Evolutionary conservation across 2,888 invertebrate genomes (phyloP), one percentile per base, ranked within the genome.

Genomic region (Coelinius sp.): DNA sequence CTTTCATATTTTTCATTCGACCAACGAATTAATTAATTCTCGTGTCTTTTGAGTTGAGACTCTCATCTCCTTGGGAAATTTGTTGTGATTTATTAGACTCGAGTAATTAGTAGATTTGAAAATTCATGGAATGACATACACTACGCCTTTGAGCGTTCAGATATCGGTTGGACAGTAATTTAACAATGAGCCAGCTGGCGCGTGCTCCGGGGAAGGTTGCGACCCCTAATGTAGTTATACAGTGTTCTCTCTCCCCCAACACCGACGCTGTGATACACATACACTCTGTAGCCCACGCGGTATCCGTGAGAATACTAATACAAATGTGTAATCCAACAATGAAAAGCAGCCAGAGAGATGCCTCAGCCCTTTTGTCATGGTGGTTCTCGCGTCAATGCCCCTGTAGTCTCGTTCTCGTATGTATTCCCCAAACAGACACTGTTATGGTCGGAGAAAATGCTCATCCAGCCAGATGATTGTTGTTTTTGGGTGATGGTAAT

Each of bases 131-230:
- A 74, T 38, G 52, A 56, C 59, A 67, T 73, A 80, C 35, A 75
- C 83, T 82, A 82, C 83, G 82, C 82, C 79, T 73, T 75, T 84
- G 84, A 67, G 41, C 12, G 68, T 79, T 81, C 78, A 83, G 85
- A 86, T 84, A 86, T 85, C 84, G 84, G 78, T 79, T 79, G 82
- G 83, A 81, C 81, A 81, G 85, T 85, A 86, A 87, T 86, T 85
- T 85, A 85, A 87, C 87, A 88, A 88, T 88, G 84, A 86, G 86
- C 86, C 87, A 88, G 87, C 87, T 87, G 87, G 87, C 87, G 87
- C 87, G 87, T 87, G 87, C 86, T 86, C 78, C 77, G 46, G 81
- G 82, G 80, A 83, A 84, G 84, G 82, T 84, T 82, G 82, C 82
- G 81, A 84, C 84, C 86, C 86, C 86, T 85, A 84, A 86, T 86